Conservation (phyloP, 2,888 invertebrate species). For the Leucoma salicis region DNA sequence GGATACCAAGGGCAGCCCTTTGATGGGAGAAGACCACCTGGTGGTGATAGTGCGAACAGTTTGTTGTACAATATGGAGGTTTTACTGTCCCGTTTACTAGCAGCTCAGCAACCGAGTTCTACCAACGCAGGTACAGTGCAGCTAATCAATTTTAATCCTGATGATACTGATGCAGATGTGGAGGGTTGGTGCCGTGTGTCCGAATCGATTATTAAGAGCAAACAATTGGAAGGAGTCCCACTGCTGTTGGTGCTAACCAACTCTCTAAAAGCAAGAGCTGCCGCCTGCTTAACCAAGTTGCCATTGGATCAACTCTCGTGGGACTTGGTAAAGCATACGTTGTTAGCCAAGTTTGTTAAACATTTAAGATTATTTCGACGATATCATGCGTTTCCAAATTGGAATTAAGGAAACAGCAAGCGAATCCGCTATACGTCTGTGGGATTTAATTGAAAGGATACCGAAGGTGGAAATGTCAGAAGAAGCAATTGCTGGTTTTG, state of each 20-base stretch:
- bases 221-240: slow-evolving; percentile 11
- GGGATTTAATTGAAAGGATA: slow-evolving; percentile 18
- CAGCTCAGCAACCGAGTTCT: neutral
- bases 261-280: slow-evolving; percentile 28
- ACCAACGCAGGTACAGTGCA: neutral
- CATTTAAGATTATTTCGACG: slow-evolving; percentile 31
- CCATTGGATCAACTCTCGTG: slow-evolving; percentile 15
- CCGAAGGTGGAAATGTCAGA: neutral
- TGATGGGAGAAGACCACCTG: too few species aligned
- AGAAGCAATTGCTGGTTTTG: slow-evolving; percentile 1
- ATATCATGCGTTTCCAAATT: slow-evolving; percentile 22
- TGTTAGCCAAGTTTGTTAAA: slow-evolving; percentile 20
- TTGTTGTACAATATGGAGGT: too few species aligned
- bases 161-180: slow-evolving; percentile 6
- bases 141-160: slow-evolving; percentile 6
- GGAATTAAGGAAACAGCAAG: neutral
- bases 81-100: neutral
- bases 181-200: slow-evolving; percentile 9
- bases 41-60: too few species aligned
- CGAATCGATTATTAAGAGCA: slow-evolving; percentile 1
- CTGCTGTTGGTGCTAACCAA: slow-evolving; percentile 24
- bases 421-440: slow-evolving; percentile 22
- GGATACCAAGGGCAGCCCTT: neutral
- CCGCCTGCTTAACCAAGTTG: slow-evolving; percentile 25
- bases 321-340: neutral